These are phyloP conservation scores for Oncorhynchus kisutch DNA, from an alignment of 2,113 vertebrate genomes.

Conservation along the genomic window DNA sequence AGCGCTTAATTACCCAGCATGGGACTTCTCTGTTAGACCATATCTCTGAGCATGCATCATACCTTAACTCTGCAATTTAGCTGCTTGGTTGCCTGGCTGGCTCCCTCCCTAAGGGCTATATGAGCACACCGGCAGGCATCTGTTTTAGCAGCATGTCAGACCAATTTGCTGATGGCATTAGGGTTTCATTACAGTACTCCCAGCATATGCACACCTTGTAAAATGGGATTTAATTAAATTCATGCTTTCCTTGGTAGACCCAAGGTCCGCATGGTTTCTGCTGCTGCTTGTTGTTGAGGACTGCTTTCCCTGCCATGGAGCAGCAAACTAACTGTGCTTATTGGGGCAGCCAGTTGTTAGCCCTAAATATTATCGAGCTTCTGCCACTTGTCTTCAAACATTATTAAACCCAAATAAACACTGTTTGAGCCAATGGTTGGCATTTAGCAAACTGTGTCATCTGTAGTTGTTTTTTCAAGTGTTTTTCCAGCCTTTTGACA, in stretches of 20 bases:
- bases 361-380: neutral
- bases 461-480: neutral
- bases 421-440: neutral
- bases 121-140: constrained; percentile 44
- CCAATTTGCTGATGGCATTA: constrained; percentile 58
- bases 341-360: constrained; percentile 44
- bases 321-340: constrained; percentile 42
- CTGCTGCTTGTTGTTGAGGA: constrained; percentile 40
- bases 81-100: no score
- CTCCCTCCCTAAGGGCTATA: constrained; percentile 25
- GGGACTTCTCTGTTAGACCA: neutral
- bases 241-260: constrained; percentile 65
- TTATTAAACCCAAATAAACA: constrained; percentile 11
- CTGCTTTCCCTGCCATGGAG: constrained; percentile 33
- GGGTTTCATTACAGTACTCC: constrained; percentile 64
- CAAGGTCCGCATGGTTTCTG: constrained; percentile 26
- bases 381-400: neutral
- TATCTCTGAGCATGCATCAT: neutral
- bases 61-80: no score
- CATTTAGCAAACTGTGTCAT: neutral
- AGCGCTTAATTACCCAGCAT: neutral
- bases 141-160: constrained; percentile 58
- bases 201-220: constrained; percentile 59
- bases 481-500: no score
- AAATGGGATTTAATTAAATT: constrained; percentile 67